phyloP scores from a whole-genome alignment of 2,797 vertebrate genomes.

The Mionectes olivaceus region DNA sequence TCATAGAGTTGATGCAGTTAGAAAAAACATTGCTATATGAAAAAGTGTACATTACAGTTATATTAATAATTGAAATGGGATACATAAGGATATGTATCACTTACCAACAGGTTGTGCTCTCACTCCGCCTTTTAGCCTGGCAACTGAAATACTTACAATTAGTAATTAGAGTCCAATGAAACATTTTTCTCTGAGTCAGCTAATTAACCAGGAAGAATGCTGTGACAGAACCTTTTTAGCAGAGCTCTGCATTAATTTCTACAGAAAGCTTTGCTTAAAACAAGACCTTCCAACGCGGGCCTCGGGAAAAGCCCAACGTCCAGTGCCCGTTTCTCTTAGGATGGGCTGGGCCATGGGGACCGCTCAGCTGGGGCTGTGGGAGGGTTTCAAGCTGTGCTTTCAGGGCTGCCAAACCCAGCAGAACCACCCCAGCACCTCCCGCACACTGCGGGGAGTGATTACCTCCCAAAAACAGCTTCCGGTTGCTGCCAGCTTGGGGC shows the following conservation, averaged over 20 bases:
- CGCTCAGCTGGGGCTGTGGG: background rate
- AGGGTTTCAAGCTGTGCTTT: background rate
- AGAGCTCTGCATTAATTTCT: background rate
- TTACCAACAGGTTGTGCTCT: background rate
- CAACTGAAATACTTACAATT: constrained; percentile 16
- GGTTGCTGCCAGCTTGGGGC: background rate
- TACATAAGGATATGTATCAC: background rate
- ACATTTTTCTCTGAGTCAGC: background rate
- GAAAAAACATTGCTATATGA: background rate
- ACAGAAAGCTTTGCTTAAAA: background rate
- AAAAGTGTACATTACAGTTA: background rate
- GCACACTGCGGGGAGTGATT: background rate
- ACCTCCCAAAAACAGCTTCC: background rate
- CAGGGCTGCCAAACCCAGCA: rapidly evolving
- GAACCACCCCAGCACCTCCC: background rate
- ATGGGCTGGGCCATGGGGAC: rapidly evolving
- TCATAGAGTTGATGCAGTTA: background rate
- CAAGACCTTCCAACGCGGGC: background rate
- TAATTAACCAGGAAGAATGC: background rate
- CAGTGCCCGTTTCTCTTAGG: background rate
- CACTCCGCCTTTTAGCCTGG: rapidly evolving
- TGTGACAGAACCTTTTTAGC: background rate
- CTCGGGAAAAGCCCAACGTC: rapidly evolving
- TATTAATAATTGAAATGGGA: background rate
- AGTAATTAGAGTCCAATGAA: background rate